Evolutionary conservation across 1,140 invertebrate species (phyloP).

Genomic region (Bombus polaris): DNA sequence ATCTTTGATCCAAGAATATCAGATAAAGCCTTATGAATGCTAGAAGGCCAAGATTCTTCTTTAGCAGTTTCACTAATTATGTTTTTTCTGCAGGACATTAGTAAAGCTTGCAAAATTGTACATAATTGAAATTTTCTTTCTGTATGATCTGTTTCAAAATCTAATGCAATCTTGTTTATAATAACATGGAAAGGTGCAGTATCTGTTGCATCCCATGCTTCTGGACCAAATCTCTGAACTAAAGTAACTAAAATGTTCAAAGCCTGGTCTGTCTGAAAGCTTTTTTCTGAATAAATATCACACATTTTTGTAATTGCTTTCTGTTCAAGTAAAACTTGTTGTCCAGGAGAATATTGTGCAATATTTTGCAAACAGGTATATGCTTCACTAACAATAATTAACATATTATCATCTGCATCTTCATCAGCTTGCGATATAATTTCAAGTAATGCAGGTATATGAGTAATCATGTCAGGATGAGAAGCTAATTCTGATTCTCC

Average conservation of each 20-base stretch:
- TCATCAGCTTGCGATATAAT: slow-evolving; percentile 91
- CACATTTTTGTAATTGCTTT: slow-evolving; percentile 91
- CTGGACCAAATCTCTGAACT: slow-evolving; percentile 86
- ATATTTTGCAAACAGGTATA: slow-evolving; percentile 92
- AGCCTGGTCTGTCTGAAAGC: slow-evolving; percentile 93
- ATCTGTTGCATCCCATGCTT: slow-evolving; percentile 88
- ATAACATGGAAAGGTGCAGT: slow-evolving; percentile 90
- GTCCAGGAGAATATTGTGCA: slow-evolving; percentile 88
- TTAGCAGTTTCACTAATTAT: slow-evolving; percentile 84
- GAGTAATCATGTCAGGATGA: slow-evolving; percentile 91
- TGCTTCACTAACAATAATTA: slow-evolving; percentile 94
- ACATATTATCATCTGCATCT: slow-evolving; percentile 91
- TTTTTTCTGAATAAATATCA: slow-evolving; percentile 92
- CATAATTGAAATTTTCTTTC: slow-evolving; percentile 95
- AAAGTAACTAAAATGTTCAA: slow-evolving; percentile 89
- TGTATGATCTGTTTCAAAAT: slow-evolving; percentile 93
- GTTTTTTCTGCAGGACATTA: slow-evolving; percentile 88
- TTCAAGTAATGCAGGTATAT: slow-evolving; percentile 91
- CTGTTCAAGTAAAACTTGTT: slow-evolving; percentile 88
- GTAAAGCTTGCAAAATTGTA: slow-evolving; percentile 87
- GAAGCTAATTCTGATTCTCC: slow-evolving; percentile 89
- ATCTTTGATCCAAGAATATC: slow-evolving; percentile 94
- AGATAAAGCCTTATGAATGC: slow-evolving; percentile 89
- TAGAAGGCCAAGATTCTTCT: slow-evolving; percentile 90
- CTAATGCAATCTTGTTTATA: slow-evolving; percentile 92